Evolutionary conservation across 2,797 vertebrate genomes (phyloP).

Genomic region (Tamandua tetradactyla): DNA sequence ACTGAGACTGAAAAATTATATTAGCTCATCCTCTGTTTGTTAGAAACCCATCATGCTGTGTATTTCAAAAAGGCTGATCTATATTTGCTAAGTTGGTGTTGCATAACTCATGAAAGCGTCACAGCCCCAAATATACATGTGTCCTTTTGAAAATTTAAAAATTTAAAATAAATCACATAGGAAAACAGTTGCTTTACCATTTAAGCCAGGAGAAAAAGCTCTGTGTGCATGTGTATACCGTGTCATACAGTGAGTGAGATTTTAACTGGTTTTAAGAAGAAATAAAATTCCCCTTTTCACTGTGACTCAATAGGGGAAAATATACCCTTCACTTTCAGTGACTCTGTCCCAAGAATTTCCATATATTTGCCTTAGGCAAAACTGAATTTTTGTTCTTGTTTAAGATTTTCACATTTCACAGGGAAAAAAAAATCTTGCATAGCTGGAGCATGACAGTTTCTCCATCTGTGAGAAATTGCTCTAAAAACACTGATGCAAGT

Average conservation of each 20-base stretch:
- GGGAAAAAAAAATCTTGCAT: slow-evolving; percentile 19
- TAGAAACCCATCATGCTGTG: not conserved
- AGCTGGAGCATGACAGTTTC: slow-evolving; percentile 34
- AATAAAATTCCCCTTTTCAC: not conserved
- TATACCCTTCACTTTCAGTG: not conserved
- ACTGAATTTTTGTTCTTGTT: slow-evolving; percentile 43
- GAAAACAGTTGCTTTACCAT: not conserved
- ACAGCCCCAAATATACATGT: not conserved
- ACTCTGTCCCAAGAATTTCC: slow-evolving; percentile 20
- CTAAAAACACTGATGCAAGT: slow-evolving; percentile 21
- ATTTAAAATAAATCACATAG: not conserved
- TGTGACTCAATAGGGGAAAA: slow-evolving; percentile 1
- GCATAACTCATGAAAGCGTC: not conserved
- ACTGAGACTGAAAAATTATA: slow-evolving; percentile 40
- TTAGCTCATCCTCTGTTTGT: slow-evolving; percentile 24
- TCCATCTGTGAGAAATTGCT: slow-evolving; percentile 67
- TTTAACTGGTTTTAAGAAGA: not conserved
- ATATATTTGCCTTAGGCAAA: slow-evolving; percentile 64
- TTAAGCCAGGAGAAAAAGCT: not conserved
- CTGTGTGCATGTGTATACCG: not conserved
- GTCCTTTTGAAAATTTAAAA: not conserved
- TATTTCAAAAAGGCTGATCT: slow-evolving; percentile 32
- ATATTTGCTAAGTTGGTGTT: slow-evolving; percentile 30
- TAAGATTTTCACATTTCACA: slow-evolving; percentile 67
- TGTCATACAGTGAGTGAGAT: not conserved